A percentile compares a stretch with the other conserved stretches of the same genome.
phyloP scores from a whole-genome alignment of 23 tunicate genomes.

The Styela plicata region DNA sequence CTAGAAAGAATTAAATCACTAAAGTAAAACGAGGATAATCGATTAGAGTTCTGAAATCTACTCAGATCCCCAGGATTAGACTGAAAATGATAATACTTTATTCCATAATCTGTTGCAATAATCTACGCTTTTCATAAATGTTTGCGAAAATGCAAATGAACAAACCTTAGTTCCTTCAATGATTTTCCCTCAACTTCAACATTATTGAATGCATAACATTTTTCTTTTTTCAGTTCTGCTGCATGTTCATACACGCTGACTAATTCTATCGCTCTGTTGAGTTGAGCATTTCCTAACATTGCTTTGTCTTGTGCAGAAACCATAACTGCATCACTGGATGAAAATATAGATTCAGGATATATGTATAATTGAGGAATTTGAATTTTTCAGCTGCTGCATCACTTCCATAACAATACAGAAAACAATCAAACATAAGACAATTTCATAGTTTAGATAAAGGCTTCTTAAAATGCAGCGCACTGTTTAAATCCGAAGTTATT shows the following conservation, averaged over 20 bases:
- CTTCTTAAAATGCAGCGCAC: no score
- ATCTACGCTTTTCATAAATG: background rate
- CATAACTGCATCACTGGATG: constrained; percentile 44
- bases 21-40: no score
- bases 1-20: no score
- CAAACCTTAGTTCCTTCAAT: constrained; percentile 69
- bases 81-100: no score
- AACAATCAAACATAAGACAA: no score
- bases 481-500: no score
- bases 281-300: constrained; percentile 23
- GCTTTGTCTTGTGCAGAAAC: constrained; percentile 45
- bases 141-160: background rate
- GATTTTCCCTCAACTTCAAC: constrained; percentile 76
- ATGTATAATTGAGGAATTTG: background rate
- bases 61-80: no score
- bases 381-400: background rate
- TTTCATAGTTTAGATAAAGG: no score
- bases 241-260: constrained; percentile 57
- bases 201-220: constrained; percentile 61
- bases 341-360: background rate
- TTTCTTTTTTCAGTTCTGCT: constrained; percentile 86
- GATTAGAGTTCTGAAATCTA: no score
- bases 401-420: background rate
- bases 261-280: constrained; percentile 60
- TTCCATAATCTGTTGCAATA: background rate